Evolutionary conservation across 2,888 invertebrate species (phyloP).

Genomic region (Bedellia somnulentella): DNA sequence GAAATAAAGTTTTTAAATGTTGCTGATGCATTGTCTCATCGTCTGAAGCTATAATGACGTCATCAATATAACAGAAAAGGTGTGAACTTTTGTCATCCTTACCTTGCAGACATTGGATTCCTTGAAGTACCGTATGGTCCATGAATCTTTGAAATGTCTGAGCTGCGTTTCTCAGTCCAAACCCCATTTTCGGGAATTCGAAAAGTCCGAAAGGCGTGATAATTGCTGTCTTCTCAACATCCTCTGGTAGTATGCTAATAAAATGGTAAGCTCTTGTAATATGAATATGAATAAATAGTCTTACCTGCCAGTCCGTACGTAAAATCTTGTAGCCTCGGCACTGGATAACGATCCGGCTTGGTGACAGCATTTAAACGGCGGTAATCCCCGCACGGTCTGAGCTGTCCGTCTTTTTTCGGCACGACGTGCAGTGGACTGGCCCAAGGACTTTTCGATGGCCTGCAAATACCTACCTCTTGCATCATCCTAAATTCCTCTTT

Average conservation of each 20-base stretch:
- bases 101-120: neutral
- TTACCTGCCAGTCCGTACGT: slow-evolving; percentile 9
- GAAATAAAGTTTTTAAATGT: neutral
- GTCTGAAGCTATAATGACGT: neutral
- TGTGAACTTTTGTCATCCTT: neutral
- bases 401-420: slow-evolving; percentile 12
- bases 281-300: slow-evolving; percentile 15
- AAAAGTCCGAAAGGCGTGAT: slow-evolving; percentile 20
- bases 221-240: slow-evolving; percentile 24
- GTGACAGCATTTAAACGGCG: slow-evolving; percentile 18
- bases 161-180: slow-evolving; percentile 19
- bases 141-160: slow-evolving; percentile 17
- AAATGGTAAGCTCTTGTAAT: slow-evolving; percentile 20
- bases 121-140: neutral
- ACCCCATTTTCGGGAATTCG: slow-evolving; percentile 18
- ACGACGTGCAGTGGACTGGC: slow-evolving; percentile 19
- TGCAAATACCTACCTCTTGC: slow-evolving; percentile 24
- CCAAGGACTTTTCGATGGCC: slow-evolving; percentile 28
- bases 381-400: slow-evolving; percentile 22
- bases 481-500: slow-evolving; percentile 19
- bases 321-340: slow-evolving; percentile 19
- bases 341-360: slow-evolving; percentile 18
- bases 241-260: slow-evolving; percentile 18
- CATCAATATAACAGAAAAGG: neutral
- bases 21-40: neutral